Evolutionary conservation across 2,888 invertebrate genomes (phyloP), one percentile per base, ranked within the genome.

Genomic region (Phengaris arion): DNA sequence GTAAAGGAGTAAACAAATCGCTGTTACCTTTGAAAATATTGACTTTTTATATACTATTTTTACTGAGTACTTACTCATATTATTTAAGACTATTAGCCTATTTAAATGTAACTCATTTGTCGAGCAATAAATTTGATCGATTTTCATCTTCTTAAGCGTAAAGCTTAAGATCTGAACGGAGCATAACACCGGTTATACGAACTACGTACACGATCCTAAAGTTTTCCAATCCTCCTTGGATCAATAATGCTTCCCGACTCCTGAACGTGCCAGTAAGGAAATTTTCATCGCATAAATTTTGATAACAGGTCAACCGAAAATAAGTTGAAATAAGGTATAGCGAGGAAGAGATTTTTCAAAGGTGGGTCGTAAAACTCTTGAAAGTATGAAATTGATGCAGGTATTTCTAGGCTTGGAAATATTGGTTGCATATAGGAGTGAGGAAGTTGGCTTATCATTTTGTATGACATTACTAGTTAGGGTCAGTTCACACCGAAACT

Each of bases 241-340:
- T 48, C 69, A 69, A 69, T 69, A 51, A 69, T 48, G 10, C 13
- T 22, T 48, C 35, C 10, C 15, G 13, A 51, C 22, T 48, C 35
- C 10, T 48, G 13, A 51, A 52, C 51, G 22, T 52, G 48, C 15
- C 68, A 70, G 10, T 35, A 70, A 70, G 70, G 22, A 70, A 51
- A 15, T 52, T 69, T 70, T 51, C 52, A 7, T 52, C 12, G 52
- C 15, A 70, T 51, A 52, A 70, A 52, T 52, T 35, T 70, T 52
- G 10, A 70, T 48, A 70, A 13, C 52, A 70, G 70, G 70, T 70
- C 70, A 70, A 70, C 70, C 52, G 70, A 51, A 70, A 70, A 22
- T 64, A 22, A 52, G 12, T 12, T 48, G 70, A 70, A 51, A 15
- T 57, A n/a, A 15, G n/a, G n/a, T 48, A 48, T 4, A 35, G 9